Evolutionary conservation across 2,113 vertebrate genomes (phyloP).

Genomic region (Calcarius ornatus): DNA sequence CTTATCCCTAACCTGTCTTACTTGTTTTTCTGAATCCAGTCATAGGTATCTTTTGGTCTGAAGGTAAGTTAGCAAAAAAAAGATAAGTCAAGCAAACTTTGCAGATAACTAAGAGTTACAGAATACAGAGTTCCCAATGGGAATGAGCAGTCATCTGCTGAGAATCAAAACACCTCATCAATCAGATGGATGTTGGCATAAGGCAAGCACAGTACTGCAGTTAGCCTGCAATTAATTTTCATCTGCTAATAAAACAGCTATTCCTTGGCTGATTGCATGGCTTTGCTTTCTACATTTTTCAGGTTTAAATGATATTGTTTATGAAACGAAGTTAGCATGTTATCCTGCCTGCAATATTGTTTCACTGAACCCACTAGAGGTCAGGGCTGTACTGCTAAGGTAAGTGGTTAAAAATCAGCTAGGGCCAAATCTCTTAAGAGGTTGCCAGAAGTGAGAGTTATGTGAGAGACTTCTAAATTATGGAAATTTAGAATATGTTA

Average conservation of each 20-base stretch:
- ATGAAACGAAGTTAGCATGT: background rate
- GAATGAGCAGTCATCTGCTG: background rate
- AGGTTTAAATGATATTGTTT: background rate
- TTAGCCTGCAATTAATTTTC: slow-evolving; percentile 1
- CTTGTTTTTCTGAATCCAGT: background rate
- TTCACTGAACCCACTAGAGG: slow-evolving; percentile 54
- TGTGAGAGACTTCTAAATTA: background rate
- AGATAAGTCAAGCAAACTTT: background rate
- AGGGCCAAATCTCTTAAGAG: background rate
- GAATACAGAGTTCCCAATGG: background rate
- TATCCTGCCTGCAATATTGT: background rate
- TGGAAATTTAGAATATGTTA: background rate
- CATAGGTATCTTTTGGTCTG: background rate
- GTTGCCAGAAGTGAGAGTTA: background rate
- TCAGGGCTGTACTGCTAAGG: slow-evolving; percentile 41
- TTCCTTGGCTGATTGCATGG: background rate
- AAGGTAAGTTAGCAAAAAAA: background rate
- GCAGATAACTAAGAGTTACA: background rate
- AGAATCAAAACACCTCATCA: background rate
- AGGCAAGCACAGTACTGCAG: background rate
- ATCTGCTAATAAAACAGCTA: background rate
- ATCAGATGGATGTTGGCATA: background rate
- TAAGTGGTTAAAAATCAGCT: background rate
- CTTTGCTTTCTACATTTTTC: background rate
- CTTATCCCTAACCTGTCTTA: background rate